phyloP scores from a whole-genome alignment of 2,113 vertebrate species.

The Charadrius vociferus region DNA sequence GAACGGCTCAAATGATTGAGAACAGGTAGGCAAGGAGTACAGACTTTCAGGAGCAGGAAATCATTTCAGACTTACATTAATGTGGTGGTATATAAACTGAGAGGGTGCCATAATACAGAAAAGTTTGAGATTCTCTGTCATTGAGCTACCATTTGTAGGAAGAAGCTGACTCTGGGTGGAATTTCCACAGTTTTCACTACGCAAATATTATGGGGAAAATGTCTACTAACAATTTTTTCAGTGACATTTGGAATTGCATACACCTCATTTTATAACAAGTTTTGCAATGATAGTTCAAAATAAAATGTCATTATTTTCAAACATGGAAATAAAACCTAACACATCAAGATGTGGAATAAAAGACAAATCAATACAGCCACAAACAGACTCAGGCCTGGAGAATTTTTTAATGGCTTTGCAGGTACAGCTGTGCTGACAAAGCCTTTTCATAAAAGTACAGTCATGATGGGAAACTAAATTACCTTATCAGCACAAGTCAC shows the following conservation, averaged over 20 bases:
- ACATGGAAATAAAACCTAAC: neutral
- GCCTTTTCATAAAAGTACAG: neutral
- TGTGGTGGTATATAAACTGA: neutral
- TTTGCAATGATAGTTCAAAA: neutral
- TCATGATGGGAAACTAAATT: neutral
- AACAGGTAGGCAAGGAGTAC: neutral
- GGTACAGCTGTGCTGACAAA: neutral
- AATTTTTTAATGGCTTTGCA: neutral
- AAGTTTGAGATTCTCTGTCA: neutral
- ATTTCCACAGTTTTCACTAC: neutral
- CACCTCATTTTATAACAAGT: neutral
- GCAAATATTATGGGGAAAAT: neutral
- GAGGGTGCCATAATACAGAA: neutral
- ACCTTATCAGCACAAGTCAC: neutral
- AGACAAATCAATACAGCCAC: neutral
- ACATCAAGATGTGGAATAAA: neutral
- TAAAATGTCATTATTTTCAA: neutral
- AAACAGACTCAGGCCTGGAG: neutral
- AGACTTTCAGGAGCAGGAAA: neutral
- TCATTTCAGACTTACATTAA: neutral
- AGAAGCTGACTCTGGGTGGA: neutral
- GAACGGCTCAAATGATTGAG: fast-evolving
- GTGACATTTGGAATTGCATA: neutral
- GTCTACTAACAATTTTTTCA: neutral
- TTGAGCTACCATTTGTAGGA: neutral